phyloP scores from a whole-genome alignment of 2,797 vertebrate genomes.

The Acipenser ruthenus region DNA sequence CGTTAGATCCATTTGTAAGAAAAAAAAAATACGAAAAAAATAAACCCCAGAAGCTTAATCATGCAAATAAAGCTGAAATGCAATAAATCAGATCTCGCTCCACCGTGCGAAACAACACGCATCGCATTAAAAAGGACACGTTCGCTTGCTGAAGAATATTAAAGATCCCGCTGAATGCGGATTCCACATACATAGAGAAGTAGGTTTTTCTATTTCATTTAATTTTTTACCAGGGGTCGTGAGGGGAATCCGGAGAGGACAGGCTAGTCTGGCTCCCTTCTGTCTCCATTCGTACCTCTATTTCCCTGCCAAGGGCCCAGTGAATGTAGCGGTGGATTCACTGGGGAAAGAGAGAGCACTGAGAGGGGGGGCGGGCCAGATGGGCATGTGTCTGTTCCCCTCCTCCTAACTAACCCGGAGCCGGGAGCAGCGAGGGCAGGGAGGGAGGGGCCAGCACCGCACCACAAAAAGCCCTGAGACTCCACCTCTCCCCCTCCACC shows the following conservation, averaged over 20 bases:
- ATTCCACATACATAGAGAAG: neutral
- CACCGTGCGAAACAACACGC: neutral
- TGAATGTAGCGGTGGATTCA: slow-evolving; percentile 52
- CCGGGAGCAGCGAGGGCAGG: slow-evolving; percentile 36
- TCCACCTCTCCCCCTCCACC: slow-evolving; percentile 67
- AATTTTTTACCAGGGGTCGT: slow-evolving; percentile 84
- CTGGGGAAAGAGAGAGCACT: slow-evolving; percentile 40
- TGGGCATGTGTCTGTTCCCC: slow-evolving; percentile 8
- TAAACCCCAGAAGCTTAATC: neutral
- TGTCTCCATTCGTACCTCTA: slow-evolving; percentile 82
- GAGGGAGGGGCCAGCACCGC: slow-evolving; percentile 66
- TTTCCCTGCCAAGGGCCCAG: slow-evolving; percentile 50
- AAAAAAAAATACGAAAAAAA: neutral
- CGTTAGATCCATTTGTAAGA: slow-evolving; percentile 46
- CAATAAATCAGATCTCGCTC: neutral
- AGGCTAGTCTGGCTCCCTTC: slow-evolving; percentile 91
- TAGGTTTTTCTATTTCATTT: neutral
- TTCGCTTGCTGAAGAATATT: slow-evolving; percentile 21
- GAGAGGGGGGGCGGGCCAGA: slow-evolving; percentile 63
- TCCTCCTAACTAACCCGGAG: too few relatives aligned
- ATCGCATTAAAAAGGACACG: neutral
- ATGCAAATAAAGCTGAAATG: neutral
- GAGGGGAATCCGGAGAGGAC: slow-evolving; percentile 88
- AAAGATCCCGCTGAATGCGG: slow-evolving; percentile 22
- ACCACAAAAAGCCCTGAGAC: slow-evolving; percentile 43